A percentile compares a stretch with the other conserved stretches of the same genome.
phyloP scores from a whole-genome alignment of 2,113 vertebrate species.

The Alosa alosa region DNA sequence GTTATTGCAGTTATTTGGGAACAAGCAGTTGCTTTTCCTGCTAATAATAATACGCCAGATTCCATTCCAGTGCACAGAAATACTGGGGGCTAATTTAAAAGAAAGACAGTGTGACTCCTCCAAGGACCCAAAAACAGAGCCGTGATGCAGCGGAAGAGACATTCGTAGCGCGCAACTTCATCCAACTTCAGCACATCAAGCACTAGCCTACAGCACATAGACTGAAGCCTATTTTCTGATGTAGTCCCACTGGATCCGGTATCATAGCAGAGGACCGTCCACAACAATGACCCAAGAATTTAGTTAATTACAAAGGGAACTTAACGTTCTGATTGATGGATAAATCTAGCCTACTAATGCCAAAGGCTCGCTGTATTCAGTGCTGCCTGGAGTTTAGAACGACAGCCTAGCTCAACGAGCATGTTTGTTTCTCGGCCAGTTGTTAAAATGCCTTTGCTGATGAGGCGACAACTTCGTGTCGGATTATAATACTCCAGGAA shows the following conservation, averaged over 20 bases:
- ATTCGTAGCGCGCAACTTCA: slow-evolving; percentile 26
- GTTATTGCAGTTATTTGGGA: background rate
- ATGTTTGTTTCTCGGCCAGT: background rate
- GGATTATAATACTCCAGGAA: background rate
- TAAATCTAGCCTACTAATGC: background rate
- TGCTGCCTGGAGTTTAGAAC: background rate
- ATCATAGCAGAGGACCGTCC: background rate
- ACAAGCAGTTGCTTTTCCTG: slow-evolving; percentile 4
- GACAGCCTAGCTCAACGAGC: background rate
- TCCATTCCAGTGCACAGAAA: slow-evolving; percentile 25
- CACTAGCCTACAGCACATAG: background rate
- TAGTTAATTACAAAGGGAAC: background rate
- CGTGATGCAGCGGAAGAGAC: slow-evolving; percentile 21
- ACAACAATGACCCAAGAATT: background rate
- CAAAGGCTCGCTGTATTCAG: background rate
- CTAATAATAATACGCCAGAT: slow-evolving; percentile 22
- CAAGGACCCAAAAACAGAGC: slow-evolving; percentile 6
- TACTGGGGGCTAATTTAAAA: slow-evolving; percentile 2
- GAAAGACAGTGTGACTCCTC: background rate
- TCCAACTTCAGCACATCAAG: slow-evolving; percentile 7
- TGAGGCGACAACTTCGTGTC: background rate
- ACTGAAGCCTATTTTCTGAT: background rate
- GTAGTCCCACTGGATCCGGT: background rate
- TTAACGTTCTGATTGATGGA: background rate
- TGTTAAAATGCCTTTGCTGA: slow-evolving; percentile 1